A percentile compares a stretch with the other conserved stretches of the same genome.
Evolutionary conservation across 2,888 invertebrate genomes (phyloP).

Genomic region (Capitulum mitella): DNA sequence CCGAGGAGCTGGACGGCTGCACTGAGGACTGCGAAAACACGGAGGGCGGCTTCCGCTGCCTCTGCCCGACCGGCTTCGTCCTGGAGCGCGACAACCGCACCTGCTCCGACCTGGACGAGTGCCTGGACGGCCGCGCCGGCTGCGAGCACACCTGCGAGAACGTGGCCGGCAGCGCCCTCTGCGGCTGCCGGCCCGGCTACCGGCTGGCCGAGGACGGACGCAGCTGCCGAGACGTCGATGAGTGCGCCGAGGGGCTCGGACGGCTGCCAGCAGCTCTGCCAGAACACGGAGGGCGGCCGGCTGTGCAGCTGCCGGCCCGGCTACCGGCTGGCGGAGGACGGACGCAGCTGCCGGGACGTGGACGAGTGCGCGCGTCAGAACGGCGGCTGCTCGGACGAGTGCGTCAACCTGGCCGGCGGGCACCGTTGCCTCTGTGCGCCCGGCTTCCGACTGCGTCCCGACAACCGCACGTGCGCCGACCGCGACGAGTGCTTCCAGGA

Average conservation of each 20-base stretch:
- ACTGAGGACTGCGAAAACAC: conserved; percentile 45
- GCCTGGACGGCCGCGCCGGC: conserved; percentile 30
- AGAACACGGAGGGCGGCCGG: conserved; percentile 33
- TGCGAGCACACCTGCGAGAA: conserved; percentile 35
- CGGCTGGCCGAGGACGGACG: conserved; percentile 30
- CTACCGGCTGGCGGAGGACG: conserved; percentile 41
- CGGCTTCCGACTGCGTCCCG: conserved; percentile 44
- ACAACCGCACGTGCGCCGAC: conserved; percentile 44
- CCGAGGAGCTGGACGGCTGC: conserved; percentile 41
- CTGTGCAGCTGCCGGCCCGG: conserved; percentile 44
- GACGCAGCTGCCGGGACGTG: conserved; percentile 37
- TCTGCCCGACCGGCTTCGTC: conserved; percentile 49
- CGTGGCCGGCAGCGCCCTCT: conserved; percentile 25
- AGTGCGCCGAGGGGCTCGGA: conserved; percentile 54
- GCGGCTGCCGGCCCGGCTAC: conserved; percentile 34
- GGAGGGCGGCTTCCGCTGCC: conserved; percentile 52
- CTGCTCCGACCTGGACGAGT: conserved; percentile 36
- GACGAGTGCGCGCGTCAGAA: conserved; percentile 37
- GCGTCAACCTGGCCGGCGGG: conserved; percentile 33
- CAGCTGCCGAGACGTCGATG: conserved; percentile 53
- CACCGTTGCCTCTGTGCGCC: conserved; percentile 44
- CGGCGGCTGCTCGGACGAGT: conserved; percentile 33
- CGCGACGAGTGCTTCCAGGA: conserved; percentile 45
- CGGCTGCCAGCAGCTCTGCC: conserved; percentile 47
- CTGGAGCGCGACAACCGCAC: conserved; percentile 40